Evolutionary conservation across 2,113 vertebrate species (phyloP).

Genomic region (Philantomba maxwellii): DNA sequence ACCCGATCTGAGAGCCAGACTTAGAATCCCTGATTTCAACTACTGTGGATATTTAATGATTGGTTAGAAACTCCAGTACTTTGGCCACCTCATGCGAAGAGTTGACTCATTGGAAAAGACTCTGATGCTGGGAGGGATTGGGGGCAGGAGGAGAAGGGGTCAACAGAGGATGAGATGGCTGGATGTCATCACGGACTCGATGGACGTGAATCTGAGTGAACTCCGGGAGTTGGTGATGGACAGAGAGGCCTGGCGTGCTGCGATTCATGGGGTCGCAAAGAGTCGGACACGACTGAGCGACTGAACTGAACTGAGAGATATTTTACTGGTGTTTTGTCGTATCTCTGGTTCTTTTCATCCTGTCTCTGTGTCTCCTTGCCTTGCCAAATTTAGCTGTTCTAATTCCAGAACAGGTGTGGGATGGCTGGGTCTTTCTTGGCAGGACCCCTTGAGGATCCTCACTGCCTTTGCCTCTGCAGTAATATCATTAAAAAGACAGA

Average conservation of each 20-base stretch:
- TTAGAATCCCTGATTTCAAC: neutral
- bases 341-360: neutral
- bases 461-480: neutral
- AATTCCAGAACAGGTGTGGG: constrained; percentile 37
- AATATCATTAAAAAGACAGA: constrained; percentile 23
- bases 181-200: no score
- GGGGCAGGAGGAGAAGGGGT: no score
- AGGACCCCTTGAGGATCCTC: neutral
- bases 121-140: no score
- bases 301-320: neutral
- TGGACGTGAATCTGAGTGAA: no score
- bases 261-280: no score
- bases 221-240: no score
- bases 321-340: neutral
- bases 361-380: neutral
- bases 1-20: neutral
- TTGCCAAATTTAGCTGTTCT: constrained; percentile 20
- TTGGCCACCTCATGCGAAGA: no score
- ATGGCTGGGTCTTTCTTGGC: neutral
- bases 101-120: no score
- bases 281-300: no score
- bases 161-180: no score
- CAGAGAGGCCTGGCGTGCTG: no score
- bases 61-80: no score
- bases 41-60: neutral